A percentile compares a stretch with the other conserved stretches of the same genome.
Conservation (phyloP, 2,113 vertebrate genomes). For the Galeopterus variegatus region DNA sequence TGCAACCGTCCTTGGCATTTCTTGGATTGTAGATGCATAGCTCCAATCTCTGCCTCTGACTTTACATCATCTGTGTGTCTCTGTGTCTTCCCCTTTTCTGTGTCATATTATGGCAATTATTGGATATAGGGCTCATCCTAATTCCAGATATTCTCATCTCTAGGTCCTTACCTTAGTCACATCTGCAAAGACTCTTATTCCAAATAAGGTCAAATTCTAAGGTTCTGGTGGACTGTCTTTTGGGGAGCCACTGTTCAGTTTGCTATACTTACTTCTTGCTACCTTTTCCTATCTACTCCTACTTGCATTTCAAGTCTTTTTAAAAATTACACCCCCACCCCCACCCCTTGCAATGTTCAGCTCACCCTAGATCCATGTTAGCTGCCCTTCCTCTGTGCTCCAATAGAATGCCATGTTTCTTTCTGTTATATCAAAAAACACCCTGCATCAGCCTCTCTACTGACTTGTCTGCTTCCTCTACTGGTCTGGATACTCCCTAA, state of each 20-base stretch:
- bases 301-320: background rate
- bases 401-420: background rate
- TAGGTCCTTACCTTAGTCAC: background rate
- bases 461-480: background rate
- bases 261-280: background rate
- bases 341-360: background rate
- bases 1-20: background rate
- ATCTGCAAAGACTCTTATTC: background rate
- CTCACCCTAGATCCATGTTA: background rate
- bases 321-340: background rate
- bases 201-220: background rate
- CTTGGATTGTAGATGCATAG: background rate
- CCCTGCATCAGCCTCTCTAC: background rate
- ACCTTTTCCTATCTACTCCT: background rate
- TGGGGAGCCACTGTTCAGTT: background rate
- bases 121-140: background rate
- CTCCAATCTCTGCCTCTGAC: background rate
- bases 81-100: background rate
- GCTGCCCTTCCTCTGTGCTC: background rate
- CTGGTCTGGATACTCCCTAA: background rate
- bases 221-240: too few species aligned
- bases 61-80: background rate
- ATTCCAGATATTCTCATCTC: background rate
- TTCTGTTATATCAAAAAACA: background rate
- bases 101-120: background rate